phyloP scores from a whole-genome alignment of 2,113 vertebrate genomes.

The Actinemys pallida region DNA sequence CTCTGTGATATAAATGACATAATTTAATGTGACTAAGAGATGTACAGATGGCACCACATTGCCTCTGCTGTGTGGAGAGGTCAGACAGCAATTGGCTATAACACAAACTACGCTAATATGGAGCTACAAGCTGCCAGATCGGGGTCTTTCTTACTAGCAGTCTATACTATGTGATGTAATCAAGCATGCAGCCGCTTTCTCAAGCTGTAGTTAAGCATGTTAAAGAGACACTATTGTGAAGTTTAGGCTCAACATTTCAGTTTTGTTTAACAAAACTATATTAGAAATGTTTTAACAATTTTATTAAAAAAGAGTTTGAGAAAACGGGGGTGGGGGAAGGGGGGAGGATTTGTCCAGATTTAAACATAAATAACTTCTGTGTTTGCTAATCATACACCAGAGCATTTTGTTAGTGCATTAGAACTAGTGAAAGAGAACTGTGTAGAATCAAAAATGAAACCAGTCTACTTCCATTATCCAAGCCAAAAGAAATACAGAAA shows the following conservation, averaged over 20 bases:
- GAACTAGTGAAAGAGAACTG: neutral
- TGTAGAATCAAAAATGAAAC: neutral
- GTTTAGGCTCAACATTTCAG: conserved; percentile 1
- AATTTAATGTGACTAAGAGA: conserved; percentile 81
- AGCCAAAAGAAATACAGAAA: neutral
- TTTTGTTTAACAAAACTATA: neutral
- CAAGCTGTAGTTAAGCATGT: neutral
- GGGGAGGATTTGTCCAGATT: neutral
- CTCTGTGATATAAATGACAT: conserved; percentile 69
- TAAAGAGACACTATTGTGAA: neutral
- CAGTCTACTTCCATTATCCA: neutral
- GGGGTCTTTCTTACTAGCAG: conserved; percentile 41
- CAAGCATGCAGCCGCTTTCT: conserved; percentile 37
- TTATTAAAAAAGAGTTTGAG: neutral
- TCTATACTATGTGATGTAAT: conserved; percentile 46
- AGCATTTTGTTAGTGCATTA: neutral
- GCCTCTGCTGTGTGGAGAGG: conserved; percentile 72
- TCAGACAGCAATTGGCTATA: conserved; percentile 76
- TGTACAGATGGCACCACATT: conserved; percentile 75
- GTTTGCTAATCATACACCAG: neutral
- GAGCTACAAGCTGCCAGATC: conserved; percentile 75
- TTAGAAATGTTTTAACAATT: neutral
- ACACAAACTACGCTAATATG: conserved; percentile 70
- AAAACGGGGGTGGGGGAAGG: neutral
- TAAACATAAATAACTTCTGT: neutral